Evolutionary conservation across 2,113 vertebrate species (phyloP).

Genomic region (Calidris pygmaea): DNA sequence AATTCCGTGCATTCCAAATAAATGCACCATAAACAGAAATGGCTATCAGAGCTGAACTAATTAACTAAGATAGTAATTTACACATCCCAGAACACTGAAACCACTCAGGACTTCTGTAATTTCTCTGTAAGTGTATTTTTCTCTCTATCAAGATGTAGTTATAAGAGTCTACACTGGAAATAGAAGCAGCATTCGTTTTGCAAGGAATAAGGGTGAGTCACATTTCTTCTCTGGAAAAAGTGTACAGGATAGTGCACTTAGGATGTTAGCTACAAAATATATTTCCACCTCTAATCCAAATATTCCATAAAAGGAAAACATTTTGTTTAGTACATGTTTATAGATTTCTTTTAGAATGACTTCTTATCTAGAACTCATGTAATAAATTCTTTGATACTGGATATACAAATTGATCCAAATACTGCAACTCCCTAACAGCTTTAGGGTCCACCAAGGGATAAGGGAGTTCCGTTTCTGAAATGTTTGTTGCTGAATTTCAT

Average conservation of each 20-base stretch:
- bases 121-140: neutral
- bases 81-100: neutral
- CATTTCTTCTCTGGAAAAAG: neutral
- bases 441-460: neutral
- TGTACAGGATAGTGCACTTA: neutral
- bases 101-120: neutral
- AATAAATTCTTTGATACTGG: neutral
- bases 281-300: neutral
- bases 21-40: neutral
- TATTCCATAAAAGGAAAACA: neutral
- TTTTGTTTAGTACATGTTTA: neutral
- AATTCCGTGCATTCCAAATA: neutral
- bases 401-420: neutral
- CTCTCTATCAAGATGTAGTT: neutral
- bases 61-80: neutral
- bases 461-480: neutral
- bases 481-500: neutral
- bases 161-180: neutral
- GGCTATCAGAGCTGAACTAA: slow-evolving; percentile 2
- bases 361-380: neutral
- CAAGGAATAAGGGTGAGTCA: neutral
- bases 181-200: neutral
- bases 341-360: neutral
- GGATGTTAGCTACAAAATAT: neutral
- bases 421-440: neutral